Percentiles rank a stretch among this genome's conserved stretches.
These are phyloP conservation scores for Caenorhabditis sinica DNA, from an alignment of 2,888 invertebrate genomes.

Conservation along the genomic window DNA sequence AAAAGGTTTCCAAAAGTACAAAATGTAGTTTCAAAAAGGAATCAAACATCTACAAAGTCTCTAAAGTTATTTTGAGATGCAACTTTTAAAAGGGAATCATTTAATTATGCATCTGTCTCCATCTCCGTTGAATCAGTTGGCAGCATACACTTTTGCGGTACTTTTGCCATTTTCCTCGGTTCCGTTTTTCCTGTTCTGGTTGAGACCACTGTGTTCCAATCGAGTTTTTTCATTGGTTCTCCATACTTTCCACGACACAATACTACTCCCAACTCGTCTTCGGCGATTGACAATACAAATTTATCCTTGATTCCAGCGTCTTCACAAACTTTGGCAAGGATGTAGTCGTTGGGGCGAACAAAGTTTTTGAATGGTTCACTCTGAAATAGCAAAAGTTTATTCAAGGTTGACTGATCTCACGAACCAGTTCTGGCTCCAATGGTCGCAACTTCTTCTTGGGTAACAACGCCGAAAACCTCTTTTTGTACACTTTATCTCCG, in stretches of 20 bases:
- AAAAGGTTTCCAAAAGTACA: conserved; percentile 24
- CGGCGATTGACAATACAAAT: conserved; percentile 65
- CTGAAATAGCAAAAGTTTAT: conserved; percentile 24
- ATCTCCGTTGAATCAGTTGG: neutral
- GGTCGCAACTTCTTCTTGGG: conserved; percentile 64
- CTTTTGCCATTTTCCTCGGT: conserved; percentile 63
- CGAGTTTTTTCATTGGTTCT: conserved; percentile 61
- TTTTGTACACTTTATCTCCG: conserved; percentile 67
- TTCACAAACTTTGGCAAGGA: conserved; percentile 67
- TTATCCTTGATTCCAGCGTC: conserved; percentile 66
- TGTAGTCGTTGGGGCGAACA: conserved; percentile 65
- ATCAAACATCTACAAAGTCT: conserved; percentile 18
- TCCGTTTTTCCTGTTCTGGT: conserved; percentile 64
- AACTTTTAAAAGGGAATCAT: conserved; percentile 1
- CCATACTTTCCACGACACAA: conserved; percentile 63
- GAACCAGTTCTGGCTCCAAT: conserved; percentile 62
- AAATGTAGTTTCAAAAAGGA: neutral
- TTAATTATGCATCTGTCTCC: conserved; percentile 15
- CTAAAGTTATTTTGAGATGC: neutral
- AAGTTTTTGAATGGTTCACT: conserved; percentile 68
- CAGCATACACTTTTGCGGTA: conserved; percentile 58
- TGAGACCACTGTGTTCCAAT: conserved; percentile 62
- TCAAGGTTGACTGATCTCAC: neutral
- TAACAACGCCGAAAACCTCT: conserved; percentile 61
- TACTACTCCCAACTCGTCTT: conserved; percentile 66